Conservation (phyloP, 2,113 vertebrate genomes). For the Microcebus jonahi region DNA sequence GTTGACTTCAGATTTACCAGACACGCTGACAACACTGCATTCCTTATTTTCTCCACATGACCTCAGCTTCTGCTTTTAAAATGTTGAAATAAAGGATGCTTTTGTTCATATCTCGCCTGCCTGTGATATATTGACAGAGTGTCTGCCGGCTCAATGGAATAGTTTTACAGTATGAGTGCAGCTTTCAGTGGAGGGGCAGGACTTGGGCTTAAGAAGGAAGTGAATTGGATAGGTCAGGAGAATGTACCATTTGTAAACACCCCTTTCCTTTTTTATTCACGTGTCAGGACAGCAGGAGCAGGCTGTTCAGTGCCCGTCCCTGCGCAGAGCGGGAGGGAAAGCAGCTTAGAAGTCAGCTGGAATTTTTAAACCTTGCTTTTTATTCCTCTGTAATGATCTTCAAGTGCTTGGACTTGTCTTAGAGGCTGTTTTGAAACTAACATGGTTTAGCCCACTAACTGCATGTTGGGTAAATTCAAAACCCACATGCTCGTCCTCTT, state of each 20-base stretch:
- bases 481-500: slow-evolving; percentile 83
- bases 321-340: slow-evolving; percentile 61
- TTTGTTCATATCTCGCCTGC: slow-evolving; percentile 78
- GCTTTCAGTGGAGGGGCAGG: slow-evolving; percentile 79
- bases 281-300: slow-evolving; percentile 79
- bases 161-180: slow-evolving; percentile 76
- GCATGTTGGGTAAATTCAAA: slow-evolving; percentile 87
- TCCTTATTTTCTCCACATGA: slow-evolving; percentile 75
- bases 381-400: slow-evolving; percentile 42
- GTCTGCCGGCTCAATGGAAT: slow-evolving; percentile 81
- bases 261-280: slow-evolving; percentile 83
- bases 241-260: slow-evolving; percentile 85
- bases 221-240: slow-evolving; percentile 86
- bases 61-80: slow-evolving; percentile 74
- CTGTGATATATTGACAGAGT: slow-evolving; percentile 81
- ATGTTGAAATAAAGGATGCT: slow-evolving; percentile 80
- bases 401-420: slow-evolving; percentile 72
- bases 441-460: slow-evolving; percentile 86
- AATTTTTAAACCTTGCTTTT: slow-evolving; percentile 72
- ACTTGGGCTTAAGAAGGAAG: slow-evolving; percentile 82
- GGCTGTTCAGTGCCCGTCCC: slow-evolving; percentile 70
- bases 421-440: slow-evolving; percentile 80
- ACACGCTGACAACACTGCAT: slow-evolving; percentile 73
- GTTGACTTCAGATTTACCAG: slow-evolving; percentile 76
- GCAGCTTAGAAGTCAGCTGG: slow-evolving; percentile 77